phyloP scores from a whole-genome alignment of 92 coral and sea anemone genomes.

The Bergia puertoricense region DNA sequence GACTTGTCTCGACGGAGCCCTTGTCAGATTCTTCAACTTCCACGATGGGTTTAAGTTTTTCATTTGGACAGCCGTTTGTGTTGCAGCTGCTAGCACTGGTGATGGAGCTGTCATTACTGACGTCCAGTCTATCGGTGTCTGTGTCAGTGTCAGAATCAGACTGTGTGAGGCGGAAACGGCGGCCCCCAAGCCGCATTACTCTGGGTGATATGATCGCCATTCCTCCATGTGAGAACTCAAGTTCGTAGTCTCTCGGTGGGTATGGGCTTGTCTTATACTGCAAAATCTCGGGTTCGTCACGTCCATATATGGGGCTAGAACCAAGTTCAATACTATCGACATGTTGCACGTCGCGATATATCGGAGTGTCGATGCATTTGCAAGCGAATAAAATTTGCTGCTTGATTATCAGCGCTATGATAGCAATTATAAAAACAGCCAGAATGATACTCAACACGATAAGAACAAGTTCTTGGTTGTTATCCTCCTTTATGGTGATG shows the following conservation, averaged over 20 bases:
- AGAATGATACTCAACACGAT: constrained; percentile 78
- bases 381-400: constrained; percentile 73
- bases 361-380: constrained; percentile 70
- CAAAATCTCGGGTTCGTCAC: constrained; percentile 67
- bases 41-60: constrained; percentile 24
- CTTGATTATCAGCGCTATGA: constrained; percentile 64
- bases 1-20: constrained; percentile 60
- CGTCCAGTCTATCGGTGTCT: constrained; percentile 76
- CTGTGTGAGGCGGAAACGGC: constrained; percentile 37
- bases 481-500: constrained; percentile 78
- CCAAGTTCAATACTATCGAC: constrained; percentile 78
- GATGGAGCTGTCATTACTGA: constrained; percentile 75
- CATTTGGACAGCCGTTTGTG: constrained; percentile 47
- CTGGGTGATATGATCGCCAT: constrained; percentile 38
- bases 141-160: constrained; percentile 58
- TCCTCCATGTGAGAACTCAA: constrained; percentile 38
- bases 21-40: constrained; percentile 63
- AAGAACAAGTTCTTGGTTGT: constrained; percentile 85
- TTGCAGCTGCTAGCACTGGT: constrained; percentile 56
- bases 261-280: constrained; percentile 83
- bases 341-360: constrained; percentile 66
- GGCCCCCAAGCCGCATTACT: constrained; percentile 22
- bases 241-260: constrained; percentile 62
- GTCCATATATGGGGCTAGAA: constrained; percentile 62
- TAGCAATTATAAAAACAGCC: constrained; percentile 74